These are phyloP conservation scores for Carcina quercana DNA, from an alignment of 2,888 invertebrate genomes.

Conservation along the genomic window DNA sequence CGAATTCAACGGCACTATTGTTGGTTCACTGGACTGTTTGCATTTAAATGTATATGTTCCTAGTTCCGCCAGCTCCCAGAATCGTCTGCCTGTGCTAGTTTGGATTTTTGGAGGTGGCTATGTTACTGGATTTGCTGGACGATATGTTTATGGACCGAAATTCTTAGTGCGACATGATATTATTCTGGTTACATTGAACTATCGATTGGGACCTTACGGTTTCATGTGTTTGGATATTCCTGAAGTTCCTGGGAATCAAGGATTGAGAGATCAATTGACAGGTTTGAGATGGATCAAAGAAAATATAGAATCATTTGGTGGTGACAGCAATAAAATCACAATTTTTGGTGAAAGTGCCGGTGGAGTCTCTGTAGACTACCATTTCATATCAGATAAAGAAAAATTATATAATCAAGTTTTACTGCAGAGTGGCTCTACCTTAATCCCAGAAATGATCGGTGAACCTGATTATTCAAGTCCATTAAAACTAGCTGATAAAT, in stretches of 20 bases:
- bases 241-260: conserved; percentile 43
- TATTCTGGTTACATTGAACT: conserved; percentile 37
- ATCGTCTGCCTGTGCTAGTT: conserved; percentile 36
- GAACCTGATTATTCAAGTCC: conserved; percentile 28
- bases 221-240: conserved; percentile 43
- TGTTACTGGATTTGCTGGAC: conserved; percentile 21
- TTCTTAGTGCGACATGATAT: conserved; percentile 37
- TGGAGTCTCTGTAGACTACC: conserved; percentile 35
- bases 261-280: conserved; percentile 40
- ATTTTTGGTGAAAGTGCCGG: conserved; percentile 40
- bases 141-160: conserved; percentile 27
- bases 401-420: conserved; percentile 33
- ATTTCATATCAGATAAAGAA: conserved; percentile 30
- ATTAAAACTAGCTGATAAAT: conserved; percentile 27
- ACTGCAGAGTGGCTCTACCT: conserved; percentile 33
- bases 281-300: conserved; percentile 42
- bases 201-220: conserved; percentile 40
- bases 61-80: conserved; percentile 20
- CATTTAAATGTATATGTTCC: conserved; percentile 39
- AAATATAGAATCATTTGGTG: conserved; percentile 42
- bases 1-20: conserved; percentile 14
- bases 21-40: conserved; percentile 34
- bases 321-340: conserved; percentile 39
- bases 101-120: conserved; percentile 41
- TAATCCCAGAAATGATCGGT: conserved; percentile 23